Percentiles rank a stretch among this genome's conserved stretches.
phyloP scores from a whole-genome alignment of 2,888 invertebrate genomes.

The Ptychoptera contaminata region DNA sequence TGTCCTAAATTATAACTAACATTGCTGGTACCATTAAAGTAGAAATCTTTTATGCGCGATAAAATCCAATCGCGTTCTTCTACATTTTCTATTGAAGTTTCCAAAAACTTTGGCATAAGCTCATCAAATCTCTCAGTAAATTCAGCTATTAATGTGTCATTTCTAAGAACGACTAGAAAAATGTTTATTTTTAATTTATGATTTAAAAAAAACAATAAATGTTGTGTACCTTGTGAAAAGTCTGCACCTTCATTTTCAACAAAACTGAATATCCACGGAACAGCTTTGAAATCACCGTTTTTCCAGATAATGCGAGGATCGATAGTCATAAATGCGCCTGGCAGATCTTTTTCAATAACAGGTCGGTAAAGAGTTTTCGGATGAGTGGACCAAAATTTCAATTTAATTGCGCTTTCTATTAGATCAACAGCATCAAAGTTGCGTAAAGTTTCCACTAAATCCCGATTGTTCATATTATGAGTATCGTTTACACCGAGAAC shows the following conservation, averaged over 20 bases:
- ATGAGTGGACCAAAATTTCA: slow-evolving; percentile 36
- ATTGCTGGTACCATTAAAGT: slow-evolving; percentile 15
- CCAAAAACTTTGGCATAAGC: no score
- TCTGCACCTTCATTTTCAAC: no score
- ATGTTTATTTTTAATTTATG: no score
- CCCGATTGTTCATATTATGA: slow-evolving; percentile 16
- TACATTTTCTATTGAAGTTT: no score
- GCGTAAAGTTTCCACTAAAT: slow-evolving; percentile 29
- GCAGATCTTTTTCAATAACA: slow-evolving; percentile 27
- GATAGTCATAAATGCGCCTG: slow-evolving; percentile 31
- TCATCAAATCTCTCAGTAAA: no score
- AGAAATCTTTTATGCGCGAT: no score
- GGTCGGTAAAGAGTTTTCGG: slow-evolving; percentile 33
- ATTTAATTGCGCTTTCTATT: slow-evolving; percentile 27
- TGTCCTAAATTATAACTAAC: slow-evolving; percentile 18
- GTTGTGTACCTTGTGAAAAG: no score
- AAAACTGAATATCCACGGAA: no score
- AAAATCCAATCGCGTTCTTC: no score
- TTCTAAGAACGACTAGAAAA: no score
- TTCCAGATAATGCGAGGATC: slow-evolving; percentile 28
- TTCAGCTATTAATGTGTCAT: no score
- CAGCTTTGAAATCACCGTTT: slow-evolving; percentile 26
- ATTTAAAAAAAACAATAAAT: no score
- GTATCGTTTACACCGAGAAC: slow-evolving; percentile 27
- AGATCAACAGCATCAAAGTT: slow-evolving; percentile 25